These are phyloP conservation scores for Corythoichthys haematopterus DNA, from an alignment of 2,113 vertebrate genomes.

Conservation along the genomic window DNA sequence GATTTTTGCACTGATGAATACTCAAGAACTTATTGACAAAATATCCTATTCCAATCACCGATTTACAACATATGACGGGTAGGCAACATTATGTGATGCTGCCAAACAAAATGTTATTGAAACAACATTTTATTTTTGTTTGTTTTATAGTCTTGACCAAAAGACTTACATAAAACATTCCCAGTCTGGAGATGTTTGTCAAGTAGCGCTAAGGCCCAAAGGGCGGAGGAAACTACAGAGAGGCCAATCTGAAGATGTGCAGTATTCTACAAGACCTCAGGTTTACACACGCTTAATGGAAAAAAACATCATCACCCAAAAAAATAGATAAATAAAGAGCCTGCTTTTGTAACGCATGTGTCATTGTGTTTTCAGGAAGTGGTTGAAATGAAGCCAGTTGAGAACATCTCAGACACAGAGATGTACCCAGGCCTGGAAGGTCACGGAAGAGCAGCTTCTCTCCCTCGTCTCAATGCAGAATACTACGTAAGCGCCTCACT, in stretches of 20 bases:
- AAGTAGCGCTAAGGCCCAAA: conserved; percentile 71
- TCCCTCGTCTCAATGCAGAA: conserved; percentile 88
- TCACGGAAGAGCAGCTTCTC: conserved; percentile 86
- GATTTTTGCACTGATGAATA: too few species aligned
- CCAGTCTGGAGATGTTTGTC: conserved; percentile 79
- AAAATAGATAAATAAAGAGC: neutral
- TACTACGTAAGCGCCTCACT: conserved; percentile 78
- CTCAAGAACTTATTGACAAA: too few species aligned
- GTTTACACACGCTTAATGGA: conserved; percentile 26
- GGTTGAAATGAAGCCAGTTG: conserved; percentile 81
- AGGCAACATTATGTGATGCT: too few species aligned
- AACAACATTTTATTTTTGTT: too few species aligned
- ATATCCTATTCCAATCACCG: too few species aligned
- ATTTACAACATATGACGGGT: too few species aligned
- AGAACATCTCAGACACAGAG: conserved; percentile 73
- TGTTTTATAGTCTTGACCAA: conserved; percentile 63
- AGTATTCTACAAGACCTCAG: conserved; percentile 60
- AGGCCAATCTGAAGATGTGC: conserved; percentile 83
- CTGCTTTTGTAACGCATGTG: neutral
- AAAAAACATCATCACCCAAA: neutral
- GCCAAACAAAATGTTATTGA: too few species aligned
- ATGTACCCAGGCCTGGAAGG: conserved; percentile 80
- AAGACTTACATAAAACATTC: conserved; percentile 80
- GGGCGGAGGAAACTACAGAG: conserved; percentile 74
- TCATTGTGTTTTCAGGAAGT: conserved; percentile 63